Evolutionary conservation across 1,140 invertebrate species (phyloP).

Genomic region (Lepidurus couesii): DNA sequence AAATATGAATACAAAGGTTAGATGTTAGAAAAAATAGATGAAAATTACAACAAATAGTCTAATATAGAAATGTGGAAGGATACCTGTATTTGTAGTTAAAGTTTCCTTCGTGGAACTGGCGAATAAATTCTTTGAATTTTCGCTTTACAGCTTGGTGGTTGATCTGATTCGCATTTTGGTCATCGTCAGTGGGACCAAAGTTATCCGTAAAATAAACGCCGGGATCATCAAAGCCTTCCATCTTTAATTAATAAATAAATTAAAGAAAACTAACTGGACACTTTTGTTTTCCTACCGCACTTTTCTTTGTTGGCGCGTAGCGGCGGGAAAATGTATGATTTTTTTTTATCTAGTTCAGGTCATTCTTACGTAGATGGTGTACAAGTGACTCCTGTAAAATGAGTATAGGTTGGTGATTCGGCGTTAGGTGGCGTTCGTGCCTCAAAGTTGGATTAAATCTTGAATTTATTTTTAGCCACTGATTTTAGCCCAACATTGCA

Average conservation of each 20-base stretch:
- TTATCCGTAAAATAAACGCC: constrained; percentile 91
- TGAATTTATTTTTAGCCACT: too few species aligned
- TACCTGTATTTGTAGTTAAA: constrained; percentile 96
- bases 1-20: constrained; percentile 39
- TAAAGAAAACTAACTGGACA: not conserved
- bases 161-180: constrained; percentile 56
- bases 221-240: constrained; percentile 91
- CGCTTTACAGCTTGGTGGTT: constrained; percentile 80
- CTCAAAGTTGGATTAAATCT: too few species aligned
- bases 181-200: constrained; percentile 55
- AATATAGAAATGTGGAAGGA: constrained; percentile 24
- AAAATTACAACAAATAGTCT: constrained; percentile 33
- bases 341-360: too few species aligned
- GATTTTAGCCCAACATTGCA: too few species aligned
- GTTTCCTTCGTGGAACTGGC: constrained; percentile 92
- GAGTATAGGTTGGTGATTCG: too few species aligned
- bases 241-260: constrained; percentile 45
- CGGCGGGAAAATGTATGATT: not conserved
- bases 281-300: not conserved
- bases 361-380: too few species aligned
- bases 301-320: not conserved
- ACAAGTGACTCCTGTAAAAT: too few species aligned
- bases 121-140: constrained; percentile 91
- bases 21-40: constrained; percentile 6
- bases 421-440: too few species aligned